phyloP scores from a whole-genome alignment of 2,797 vertebrate species.

The Esox lucius region DNA sequence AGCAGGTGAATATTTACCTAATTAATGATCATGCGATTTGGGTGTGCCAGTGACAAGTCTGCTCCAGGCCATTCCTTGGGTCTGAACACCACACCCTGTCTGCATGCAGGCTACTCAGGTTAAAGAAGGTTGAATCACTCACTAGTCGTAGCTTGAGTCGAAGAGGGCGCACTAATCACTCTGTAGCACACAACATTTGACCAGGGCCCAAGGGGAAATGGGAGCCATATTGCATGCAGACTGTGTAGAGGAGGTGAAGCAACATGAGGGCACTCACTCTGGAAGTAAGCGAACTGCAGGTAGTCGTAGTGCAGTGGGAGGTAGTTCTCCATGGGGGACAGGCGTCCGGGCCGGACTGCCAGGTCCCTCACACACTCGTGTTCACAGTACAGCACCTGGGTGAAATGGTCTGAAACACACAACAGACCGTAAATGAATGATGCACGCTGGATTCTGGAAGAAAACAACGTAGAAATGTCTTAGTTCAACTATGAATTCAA shows the following conservation, averaged over 20 bases:
- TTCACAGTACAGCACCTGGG: conserved; percentile 90
- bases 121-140: no score
- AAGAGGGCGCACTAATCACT: no score
- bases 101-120: background rate
- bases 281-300: conserved; percentile 94
- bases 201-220: background rate
- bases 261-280: conserved; percentile 71
- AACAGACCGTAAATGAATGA: no score
- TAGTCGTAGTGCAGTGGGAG: conserved; percentile 95
- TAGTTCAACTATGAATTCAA: background rate
- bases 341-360: conserved; percentile 88
- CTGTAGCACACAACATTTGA: background rate
- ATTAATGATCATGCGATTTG: background rate
- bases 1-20: background rate
- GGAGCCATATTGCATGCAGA: accelerated
- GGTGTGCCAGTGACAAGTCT: background rate
- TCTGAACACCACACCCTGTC: background rate
- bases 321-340: conserved; percentile 94
- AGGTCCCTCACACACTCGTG: conserved; percentile 93
- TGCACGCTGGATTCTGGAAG: no score
- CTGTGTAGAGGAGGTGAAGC: background rate
- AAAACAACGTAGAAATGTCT: no score
- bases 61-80: background rate
- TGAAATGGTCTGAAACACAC: conserved; percentile 87
- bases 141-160: no score